Evolutionary conservation across 2,797 vertebrate species (phyloP), one percentile per base, ranked within the genome.

Genomic region (Clamator glandarius): DNA sequence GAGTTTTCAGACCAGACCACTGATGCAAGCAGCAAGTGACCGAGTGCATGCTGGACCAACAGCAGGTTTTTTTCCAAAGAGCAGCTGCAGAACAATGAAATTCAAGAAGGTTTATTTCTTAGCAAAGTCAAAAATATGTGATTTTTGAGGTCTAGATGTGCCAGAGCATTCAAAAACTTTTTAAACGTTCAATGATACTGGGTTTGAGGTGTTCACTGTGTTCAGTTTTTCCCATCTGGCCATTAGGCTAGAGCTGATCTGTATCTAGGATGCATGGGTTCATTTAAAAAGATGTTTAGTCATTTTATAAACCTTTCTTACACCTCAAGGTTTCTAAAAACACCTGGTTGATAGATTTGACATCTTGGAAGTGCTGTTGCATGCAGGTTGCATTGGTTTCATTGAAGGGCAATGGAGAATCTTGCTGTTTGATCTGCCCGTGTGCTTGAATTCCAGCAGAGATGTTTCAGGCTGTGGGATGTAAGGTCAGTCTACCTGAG

Each of bases 81-180:
- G 9, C 28, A 57, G 33, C 41, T 68, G 42, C 17, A 6, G 24
- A 76, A 28, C n/a, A 29, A 9, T 55, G 63, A 74, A 48, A 84
- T 17, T 63, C 18, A 11, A 18, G 36, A 50, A 44, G 12, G 4
- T 50, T 74, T 89, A 7, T 67, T 55, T 74, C 54, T 70, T 41
- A 52, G 20, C 8, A 23, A 74, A 52, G 26, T 33, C 39, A 23
- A 64, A 77, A 80, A 44, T 19, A 33, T 2, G 7, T 26, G 9
- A 50, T 58, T 69, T 72, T 29, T 1, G 0, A 0, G 3, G 10
- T 4, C 0, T 3, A 63, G 13, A 25, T 3, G 0, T 78, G 57
- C 31, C 17, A 33, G 55, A 70, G 54, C 66, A 46, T 58, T 62
- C 9, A 54, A 46, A 17, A 54, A 39, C 15, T 2, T 78, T 68